Evolutionary conservation across 2,888 invertebrate species (phyloP).

Genomic region (Sepiola atlantica): DNA sequence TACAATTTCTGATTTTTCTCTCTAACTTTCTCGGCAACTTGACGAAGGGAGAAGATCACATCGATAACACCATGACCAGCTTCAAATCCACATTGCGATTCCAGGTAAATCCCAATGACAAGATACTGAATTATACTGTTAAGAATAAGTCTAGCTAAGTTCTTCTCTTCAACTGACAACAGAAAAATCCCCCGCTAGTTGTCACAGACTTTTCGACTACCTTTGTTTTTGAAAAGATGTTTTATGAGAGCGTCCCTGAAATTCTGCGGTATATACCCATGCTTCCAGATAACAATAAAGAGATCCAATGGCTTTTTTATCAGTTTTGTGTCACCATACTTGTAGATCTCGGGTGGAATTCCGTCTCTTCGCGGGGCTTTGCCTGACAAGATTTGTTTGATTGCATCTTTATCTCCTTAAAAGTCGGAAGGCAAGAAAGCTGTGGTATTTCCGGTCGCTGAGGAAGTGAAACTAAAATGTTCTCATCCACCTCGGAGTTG

Average conservation of each 20-base stretch:
- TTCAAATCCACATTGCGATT: neutral
- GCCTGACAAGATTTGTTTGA: neutral
- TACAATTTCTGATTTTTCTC: no score
- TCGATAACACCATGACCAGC: neutral
- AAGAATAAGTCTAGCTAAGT: neutral
- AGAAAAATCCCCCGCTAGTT: neutral
- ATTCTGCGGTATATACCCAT: no score
- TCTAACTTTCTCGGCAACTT: neutral
- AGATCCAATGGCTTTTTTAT: neutral
- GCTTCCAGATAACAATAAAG: neutral
- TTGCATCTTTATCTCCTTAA: neutral
- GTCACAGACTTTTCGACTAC: neutral
- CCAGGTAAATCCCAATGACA: neutral
- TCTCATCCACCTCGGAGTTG: no score
- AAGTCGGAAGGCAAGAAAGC: neutral
- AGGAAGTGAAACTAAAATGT: no score
- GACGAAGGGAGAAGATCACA: neutral
- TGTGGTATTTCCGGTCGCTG: no score
- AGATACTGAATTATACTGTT: neutral
- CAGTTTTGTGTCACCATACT: neutral
- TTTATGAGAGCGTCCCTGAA: no score
- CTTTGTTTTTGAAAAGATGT: no score
- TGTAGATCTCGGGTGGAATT: slow-evolving; percentile 5
- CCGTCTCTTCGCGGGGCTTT: neutral
- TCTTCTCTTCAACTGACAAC: neutral